Evolutionary conservation across 2,797 vertebrate species (phyloP), one percentile per base, ranked within the genome.

Genomic region (Crypturellus tataupa): DNA sequence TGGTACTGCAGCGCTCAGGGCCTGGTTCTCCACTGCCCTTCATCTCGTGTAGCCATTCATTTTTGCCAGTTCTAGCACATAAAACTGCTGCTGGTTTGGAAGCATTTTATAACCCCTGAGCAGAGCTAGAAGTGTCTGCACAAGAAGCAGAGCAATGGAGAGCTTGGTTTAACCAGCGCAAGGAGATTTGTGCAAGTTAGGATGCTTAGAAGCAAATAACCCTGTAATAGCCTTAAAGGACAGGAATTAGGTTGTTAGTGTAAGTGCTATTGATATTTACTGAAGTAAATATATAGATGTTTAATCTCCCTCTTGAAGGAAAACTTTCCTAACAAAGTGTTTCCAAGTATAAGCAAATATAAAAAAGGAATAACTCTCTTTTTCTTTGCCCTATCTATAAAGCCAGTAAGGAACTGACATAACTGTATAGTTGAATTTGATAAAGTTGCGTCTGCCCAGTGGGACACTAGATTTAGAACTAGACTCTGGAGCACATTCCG

Each of bases 261-360:
- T 40, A 84, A 20, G 3, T 60, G 15, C 5, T 47, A 13, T 29
- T 60, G 56, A 37, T 67, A 51, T 53, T 70, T 81, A 62, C 33
- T 64, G 31, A 65, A 42, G 69, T 31, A 69, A 64, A 47, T 39
- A 23, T 55, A 31, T 17, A 78, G 46, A 20, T 37, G 31, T 37
- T 81, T 64, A 77, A 25, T 59, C 15, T 85, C 94, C 27, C 42
- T 35, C 68, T 84, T 87, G 65, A 83, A 96, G 53, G 67, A 71
- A 81, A 75, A 20, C 11, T 93, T 90, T 87, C 35, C 29, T 86
- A 75, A 67, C 17, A 23, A 70, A 40, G 21, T 84, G 16, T 23
- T 90, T 76, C 21, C 73, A 70, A 24, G 3, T 17, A 78, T 0
- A 37, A 19, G 9, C 21, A 2, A 73, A 16, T 37, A 13, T 56